Evolutionary conservation across 2,797 vertebrate species (phyloP).

Genomic region (Vespertilio murinus): DNA sequence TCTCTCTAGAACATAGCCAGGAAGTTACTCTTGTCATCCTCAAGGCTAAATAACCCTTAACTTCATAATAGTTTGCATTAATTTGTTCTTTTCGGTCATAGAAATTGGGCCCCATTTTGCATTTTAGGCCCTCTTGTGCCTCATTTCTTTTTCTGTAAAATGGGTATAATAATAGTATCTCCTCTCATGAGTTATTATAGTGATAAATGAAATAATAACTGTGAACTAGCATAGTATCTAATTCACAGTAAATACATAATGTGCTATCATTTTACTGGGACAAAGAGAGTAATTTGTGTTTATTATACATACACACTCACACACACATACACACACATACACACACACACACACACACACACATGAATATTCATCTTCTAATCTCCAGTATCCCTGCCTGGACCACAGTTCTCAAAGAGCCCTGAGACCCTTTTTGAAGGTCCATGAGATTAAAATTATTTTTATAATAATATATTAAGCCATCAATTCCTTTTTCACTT

Average conservation of each 20-base stretch:
- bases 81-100: background rate
- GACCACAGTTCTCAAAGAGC: background rate
- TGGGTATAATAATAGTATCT: background rate
- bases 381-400: background rate
- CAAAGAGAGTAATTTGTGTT: background rate
- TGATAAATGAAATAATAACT: background rate
- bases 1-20: background rate
- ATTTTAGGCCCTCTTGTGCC: background rate
- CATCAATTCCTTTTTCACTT: background rate
- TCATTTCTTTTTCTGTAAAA: constrained; percentile 18
- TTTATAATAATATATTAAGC: background rate
- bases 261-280: background rate
- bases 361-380: background rate
- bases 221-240: background rate
- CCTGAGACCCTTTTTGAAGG: background rate
- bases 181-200: background rate
- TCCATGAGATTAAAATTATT: background rate
- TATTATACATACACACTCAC: background rate
- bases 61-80: background rate
- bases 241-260: background rate
- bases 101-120: background rate
- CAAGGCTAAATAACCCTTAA: background rate
- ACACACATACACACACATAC: background rate
- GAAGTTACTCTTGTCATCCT: background rate
- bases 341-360: background rate